Conservation (phyloP, 2,113 vertebrate species). For the Indicator maculatus region DNA sequence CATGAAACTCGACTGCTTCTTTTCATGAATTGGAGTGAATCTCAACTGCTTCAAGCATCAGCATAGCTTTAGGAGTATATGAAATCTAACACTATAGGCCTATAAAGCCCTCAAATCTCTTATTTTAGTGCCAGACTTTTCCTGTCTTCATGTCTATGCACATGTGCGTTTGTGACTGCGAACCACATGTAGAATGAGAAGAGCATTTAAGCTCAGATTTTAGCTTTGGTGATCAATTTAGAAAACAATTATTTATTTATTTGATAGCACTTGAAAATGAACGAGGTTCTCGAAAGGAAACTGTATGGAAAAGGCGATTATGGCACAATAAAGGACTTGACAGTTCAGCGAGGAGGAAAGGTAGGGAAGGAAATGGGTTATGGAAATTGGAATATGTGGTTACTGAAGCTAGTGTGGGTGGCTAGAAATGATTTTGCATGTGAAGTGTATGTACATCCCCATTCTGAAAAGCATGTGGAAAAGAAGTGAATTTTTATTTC, state of each 20-base stretch:
- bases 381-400: constrained; percentile 64
- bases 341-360: constrained; percentile 28
- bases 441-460: constrained; percentile 39
- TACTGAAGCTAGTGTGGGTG: constrained; percentile 60
- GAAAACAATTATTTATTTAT: constrained; percentile 32
- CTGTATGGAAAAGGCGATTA: constrained; percentile 16
- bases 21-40: background rate
- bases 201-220: background rate
- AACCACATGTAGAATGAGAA: background rate
- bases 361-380: constrained; percentile 57
- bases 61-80: background rate
- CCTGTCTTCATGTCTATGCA: background rate
- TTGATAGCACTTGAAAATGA: constrained; percentile 8
- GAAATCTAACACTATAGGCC: background rate
- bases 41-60: background rate
- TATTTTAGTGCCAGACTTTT: background rate
- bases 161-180: background rate
- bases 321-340: constrained; percentile 10
- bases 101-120: background rate
- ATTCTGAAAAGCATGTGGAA: constrained; percentile 39
- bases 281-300: constrained; percentile 16
- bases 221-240: background rate
- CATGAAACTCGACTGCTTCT: background rate
- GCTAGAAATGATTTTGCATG: constrained; percentile 67
- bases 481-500: constrained; percentile 47